A percentile compares a stretch with the other conserved stretches of the same genome.
phyloP scores from a whole-genome alignment of 2,113 vertebrate genomes.

The Cairina moschata region DNA sequence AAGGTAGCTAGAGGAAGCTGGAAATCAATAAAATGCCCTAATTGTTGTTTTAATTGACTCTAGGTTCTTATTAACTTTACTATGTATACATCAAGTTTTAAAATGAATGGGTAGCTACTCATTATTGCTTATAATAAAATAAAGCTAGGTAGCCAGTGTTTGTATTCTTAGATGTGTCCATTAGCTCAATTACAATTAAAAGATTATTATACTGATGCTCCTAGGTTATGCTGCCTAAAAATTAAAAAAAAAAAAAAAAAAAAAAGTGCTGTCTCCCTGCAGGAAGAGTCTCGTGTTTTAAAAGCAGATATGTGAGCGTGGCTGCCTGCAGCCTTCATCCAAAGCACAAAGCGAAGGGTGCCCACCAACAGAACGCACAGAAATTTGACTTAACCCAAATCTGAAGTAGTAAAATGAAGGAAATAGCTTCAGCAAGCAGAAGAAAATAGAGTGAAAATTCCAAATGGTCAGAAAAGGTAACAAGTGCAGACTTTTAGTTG shows the following conservation, averaged over 20 bases:
- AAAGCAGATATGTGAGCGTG: not conserved
- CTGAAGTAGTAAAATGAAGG: not conserved
- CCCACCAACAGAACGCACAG: not conserved
- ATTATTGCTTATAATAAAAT: constrained; percentile 9
- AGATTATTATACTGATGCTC: not conserved
- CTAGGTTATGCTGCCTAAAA: not conserved
- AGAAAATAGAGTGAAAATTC: not conserved
- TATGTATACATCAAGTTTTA: not conserved
- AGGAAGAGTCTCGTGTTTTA: not conserved
- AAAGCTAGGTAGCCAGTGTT: not conserved
- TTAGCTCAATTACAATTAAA: not conserved
- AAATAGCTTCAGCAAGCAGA: not conserved
- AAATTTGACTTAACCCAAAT: not conserved
- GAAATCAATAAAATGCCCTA: constrained; percentile 37
- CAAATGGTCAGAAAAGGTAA: not conserved
- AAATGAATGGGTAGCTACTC: not conserved
- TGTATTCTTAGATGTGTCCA: not conserved
- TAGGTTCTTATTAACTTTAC: constrained; percentile 37
- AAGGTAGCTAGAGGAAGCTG: not conserved
- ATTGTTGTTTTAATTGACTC: constrained; percentile 58
- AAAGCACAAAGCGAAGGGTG: not conserved
- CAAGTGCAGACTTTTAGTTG: not conserved
- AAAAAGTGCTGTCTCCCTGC: not conserved
- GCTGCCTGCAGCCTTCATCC: not conserved
- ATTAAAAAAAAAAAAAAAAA: not conserved